Evolutionary conservation across 2,113 vertebrate species (phyloP).

Genomic region (Xenotilapia caudafasciata): DNA sequence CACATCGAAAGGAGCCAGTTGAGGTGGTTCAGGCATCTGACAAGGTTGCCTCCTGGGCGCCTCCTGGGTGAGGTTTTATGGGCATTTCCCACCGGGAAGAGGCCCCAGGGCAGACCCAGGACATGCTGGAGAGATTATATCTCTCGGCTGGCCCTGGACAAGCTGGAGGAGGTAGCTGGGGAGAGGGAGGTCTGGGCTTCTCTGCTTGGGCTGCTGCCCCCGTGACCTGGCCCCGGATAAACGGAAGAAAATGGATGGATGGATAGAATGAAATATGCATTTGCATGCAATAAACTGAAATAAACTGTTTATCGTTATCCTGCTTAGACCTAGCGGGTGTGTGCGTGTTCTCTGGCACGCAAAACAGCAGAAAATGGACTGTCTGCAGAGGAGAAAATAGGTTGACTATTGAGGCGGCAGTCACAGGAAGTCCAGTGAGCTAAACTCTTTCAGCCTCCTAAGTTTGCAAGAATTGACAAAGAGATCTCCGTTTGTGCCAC

Average conservation of each 20-base stretch:
- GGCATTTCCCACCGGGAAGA: fast-evolving
- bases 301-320: no score
- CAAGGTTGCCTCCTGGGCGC: background rate
- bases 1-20: background rate
- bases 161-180: background rate
- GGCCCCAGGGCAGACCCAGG: fast-evolving
- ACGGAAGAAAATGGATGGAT: background rate
- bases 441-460: background rate
- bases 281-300: no score
- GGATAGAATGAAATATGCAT: background rate
- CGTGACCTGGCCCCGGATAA: background rate
- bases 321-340: no score
- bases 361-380: no score
- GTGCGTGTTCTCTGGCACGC: no score
- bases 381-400: no score
- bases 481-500: background rate
- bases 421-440: constrained; percentile 9
- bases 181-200: background rate
- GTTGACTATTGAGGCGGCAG: no score
- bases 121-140: background rate
- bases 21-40: background rate
- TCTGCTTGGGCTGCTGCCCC: background rate
- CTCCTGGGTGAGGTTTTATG: background rate
- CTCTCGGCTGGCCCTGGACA: background rate
- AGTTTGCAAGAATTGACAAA: background rate